Evolutionary conservation across 2,797 vertebrate species (phyloP).

Genomic region (Lacerta bilineata): DNA sequence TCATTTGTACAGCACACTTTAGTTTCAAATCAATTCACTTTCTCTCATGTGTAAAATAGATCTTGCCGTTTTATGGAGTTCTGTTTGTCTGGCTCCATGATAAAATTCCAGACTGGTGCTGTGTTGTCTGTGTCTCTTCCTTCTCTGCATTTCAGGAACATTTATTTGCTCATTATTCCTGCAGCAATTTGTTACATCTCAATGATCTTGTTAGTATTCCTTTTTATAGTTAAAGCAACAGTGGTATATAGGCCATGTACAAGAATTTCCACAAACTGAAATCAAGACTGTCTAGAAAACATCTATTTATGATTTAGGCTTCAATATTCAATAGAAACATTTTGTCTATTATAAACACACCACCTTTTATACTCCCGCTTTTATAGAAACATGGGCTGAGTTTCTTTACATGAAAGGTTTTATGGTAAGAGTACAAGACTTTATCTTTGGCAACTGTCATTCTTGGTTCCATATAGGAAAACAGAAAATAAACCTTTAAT

Average conservation of each 20-base stretch:
- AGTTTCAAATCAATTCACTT: not conserved
- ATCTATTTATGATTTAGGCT: slow-evolving; percentile 29
- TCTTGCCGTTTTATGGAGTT: not conserved
- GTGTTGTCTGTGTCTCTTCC: not conserved
- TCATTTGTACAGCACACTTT: not conserved
- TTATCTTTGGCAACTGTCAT: slow-evolving; percentile 52
- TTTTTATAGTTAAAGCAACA: not conserved
- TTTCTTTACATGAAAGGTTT: slow-evolving; percentile 32
- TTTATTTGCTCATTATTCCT: not conserved
- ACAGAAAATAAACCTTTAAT: slow-evolving; percentile 24
- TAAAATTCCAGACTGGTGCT: not conserved
- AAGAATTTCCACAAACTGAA: slow-evolving; percentile 45
- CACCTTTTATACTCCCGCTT: slow-evolving; percentile 17
- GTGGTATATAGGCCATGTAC: slow-evolving; percentile 9
- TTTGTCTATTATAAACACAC: too few species aligned
- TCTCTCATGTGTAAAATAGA: rapidly evolving
- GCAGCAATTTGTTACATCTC: rapidly evolving
- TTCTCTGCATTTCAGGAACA: not conserved
- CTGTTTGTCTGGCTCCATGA: not conserved
- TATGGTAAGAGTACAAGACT: not conserved
- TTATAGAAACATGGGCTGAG: not conserved
- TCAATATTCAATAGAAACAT: slow-evolving; percentile 13
- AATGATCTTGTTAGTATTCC: not conserved
- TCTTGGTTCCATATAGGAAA: slow-evolving; percentile 9
- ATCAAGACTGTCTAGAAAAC: slow-evolving; percentile 53